These are phyloP conservation scores for Aurelia sp. DNA, from an alignment of 30 jellyfish, hydroid and myxozoan genomes.

Conservation along the genomic window DNA sequence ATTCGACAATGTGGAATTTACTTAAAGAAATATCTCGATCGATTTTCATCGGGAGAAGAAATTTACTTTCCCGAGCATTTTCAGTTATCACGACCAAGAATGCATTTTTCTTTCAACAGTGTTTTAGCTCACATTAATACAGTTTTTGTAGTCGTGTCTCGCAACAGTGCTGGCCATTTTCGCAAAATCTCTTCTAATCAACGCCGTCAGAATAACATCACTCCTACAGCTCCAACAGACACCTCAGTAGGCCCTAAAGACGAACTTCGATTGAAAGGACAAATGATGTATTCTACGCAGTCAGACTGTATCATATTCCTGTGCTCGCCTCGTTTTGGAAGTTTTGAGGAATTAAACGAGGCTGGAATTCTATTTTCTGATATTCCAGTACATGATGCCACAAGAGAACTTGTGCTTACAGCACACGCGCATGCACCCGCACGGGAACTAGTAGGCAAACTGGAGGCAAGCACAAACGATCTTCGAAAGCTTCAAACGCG, in stretches of 20 bases:
- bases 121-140: slow-evolving; percentile 84
- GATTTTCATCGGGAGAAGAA: slow-evolving; percentile 32
- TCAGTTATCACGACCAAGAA: slow-evolving; percentile 73
- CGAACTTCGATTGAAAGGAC: slow-evolving; percentile 87
- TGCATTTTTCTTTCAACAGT: slow-evolving; percentile 73
- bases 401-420: slow-evolving; percentile 80
- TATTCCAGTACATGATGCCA: slow-evolving; percentile 86
- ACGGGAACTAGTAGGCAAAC: slow-evolving; percentile 77
- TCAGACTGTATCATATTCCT: slow-evolving; percentile 71
- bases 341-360: slow-evolving; percentile 59
- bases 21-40: slow-evolving; percentile 48
- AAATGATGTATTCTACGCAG: slow-evolving; percentile 73
- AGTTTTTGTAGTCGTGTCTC: slow-evolving; percentile 79
- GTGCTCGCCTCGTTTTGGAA: slow-evolving; percentile 87
- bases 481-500: slow-evolving; percentile 70
- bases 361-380: slow-evolving; percentile 75
- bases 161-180: slow-evolving; percentile 64
- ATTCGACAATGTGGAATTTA: slow-evolving; percentile 73
- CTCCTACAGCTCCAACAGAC: background rate
- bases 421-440: slow-evolving; percentile 81
- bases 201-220: slow-evolving; percentile 15
- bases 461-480: slow-evolving; percentile 77
- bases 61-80: slow-evolving; percentile 64
- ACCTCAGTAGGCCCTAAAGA: slow-evolving; percentile 16
- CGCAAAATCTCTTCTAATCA: slow-evolving; percentile 62